A percentile compares a stretch with the other conserved stretches of the same genome.
These are phyloP conservation scores for Entelurus aequoreus DNA, from an alignment of 2,113 vertebrate species.

Conservation along the genomic window DNA sequence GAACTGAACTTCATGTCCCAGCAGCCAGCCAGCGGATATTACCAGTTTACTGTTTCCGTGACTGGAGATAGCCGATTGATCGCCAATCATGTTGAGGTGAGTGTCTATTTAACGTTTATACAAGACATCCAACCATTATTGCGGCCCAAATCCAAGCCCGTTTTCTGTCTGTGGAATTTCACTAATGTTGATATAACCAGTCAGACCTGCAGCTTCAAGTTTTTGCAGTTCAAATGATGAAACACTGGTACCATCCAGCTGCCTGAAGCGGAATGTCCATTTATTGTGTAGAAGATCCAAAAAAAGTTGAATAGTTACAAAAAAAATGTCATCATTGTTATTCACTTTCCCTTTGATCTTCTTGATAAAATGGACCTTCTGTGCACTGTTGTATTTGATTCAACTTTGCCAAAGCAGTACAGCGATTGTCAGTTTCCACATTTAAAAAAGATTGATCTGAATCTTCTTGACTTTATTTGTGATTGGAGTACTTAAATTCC, in stretches of 20 bases:
- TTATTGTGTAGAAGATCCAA: background rate
- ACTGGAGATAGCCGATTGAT: constrained; percentile 85
- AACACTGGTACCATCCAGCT: no score
- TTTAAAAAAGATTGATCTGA: no score
- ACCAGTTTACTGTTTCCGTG: constrained; percentile 86
- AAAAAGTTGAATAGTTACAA: background rate
- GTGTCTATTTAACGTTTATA: background rate
- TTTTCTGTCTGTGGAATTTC: background rate
- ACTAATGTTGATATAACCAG: background rate
- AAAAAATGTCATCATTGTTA: background rate
- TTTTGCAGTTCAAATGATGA: background rate
- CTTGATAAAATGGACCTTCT: background rate
- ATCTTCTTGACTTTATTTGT: no score
- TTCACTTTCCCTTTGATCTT: background rate
- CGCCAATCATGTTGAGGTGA: constrained; percentile 88
- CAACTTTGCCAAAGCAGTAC: no score
- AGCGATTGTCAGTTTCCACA: no score
- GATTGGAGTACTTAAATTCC: no score
- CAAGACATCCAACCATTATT: no score
- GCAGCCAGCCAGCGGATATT: constrained; percentile 94
- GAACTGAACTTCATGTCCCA: constrained; percentile 89
- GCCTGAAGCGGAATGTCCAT: no score
- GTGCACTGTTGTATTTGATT: no score
- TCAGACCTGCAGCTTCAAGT: background rate
- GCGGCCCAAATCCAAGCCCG: no score